phyloP scores from a whole-genome alignment of 2,888 invertebrate species.

The Pachydiplax longipennis region DNA sequence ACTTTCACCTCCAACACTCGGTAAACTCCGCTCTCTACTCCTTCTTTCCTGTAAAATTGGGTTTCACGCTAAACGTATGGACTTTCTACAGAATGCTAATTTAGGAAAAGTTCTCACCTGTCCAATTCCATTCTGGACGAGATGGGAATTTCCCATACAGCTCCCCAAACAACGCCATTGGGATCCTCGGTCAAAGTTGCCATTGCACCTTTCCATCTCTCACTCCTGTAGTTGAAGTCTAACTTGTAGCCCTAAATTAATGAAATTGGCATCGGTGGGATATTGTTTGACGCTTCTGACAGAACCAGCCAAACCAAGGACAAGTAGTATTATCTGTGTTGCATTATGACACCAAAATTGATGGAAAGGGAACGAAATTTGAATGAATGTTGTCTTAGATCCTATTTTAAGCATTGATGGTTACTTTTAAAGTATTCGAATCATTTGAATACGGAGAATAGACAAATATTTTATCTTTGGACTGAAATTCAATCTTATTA shows the following conservation, averaged over 20 bases:
- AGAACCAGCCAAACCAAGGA: no score
- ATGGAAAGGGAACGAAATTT: no score
- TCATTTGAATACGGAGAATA: no score
- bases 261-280: no score
- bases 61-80: neutral
- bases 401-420: no score
- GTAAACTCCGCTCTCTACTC: slow-evolving; percentile 74
- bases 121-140: slow-evolving; percentile 72
- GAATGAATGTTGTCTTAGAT: no score
- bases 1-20: slow-evolving; percentile 70
- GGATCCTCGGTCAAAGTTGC: slow-evolving; percentile 79
- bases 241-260: neutral
- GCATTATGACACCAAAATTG: no score
- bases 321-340: no score
- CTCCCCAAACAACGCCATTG: slow-evolving; percentile 73
- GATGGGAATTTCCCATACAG: slow-evolving; percentile 76
- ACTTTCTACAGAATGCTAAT: neutral
- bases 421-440: no score
- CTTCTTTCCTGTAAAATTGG: slow-evolving; percentile 72
- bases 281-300: no score
- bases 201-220: slow-evolving; percentile 80
- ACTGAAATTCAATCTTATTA: no score
- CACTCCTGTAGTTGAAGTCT: slow-evolving; percentile 58
- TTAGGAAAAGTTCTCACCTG: slow-evolving; percentile 62
- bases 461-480: no score